These are phyloP conservation scores for Selenia dentaria DNA, from an alignment of 2,888 invertebrate species.

Conservation along the genomic window DNA sequence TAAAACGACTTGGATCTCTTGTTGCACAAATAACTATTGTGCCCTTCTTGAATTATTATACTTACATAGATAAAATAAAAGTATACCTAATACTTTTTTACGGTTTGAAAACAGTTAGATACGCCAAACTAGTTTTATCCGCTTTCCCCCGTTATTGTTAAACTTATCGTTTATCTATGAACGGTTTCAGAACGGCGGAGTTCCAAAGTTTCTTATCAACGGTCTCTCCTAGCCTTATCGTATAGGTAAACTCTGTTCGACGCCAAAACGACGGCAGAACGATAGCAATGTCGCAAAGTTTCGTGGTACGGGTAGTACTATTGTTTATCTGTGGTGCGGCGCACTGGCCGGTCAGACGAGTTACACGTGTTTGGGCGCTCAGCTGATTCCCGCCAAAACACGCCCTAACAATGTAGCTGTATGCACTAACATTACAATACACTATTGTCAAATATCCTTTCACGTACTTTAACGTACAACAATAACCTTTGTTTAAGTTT, in stretches of 20 bases:
- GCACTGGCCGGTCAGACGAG: conserved; percentile 22
- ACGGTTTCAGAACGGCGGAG: not conserved
- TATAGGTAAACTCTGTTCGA: not conserved
- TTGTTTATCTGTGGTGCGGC: no score
- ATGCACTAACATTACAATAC: no score
- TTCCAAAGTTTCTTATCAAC: not conserved
- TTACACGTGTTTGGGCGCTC: conserved; percentile 28
- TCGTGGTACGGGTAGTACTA: conserved; percentile 20
- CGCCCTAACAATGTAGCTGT: conserved; percentile 5
- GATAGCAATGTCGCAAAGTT: conserved; percentile 5
- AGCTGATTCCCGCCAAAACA: conserved; percentile 39
- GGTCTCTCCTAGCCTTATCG: no score
- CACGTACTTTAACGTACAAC: conserved; percentile 3
- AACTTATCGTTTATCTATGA: not conserved
- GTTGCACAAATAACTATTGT: no score
- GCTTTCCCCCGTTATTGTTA: no score
- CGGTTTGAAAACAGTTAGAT: no score
- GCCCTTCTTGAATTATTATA: no score
- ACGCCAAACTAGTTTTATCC: no score
- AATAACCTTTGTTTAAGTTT: not conserved
- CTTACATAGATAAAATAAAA: no score
- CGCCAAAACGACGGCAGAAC: no score
- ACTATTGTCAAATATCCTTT: conserved; percentile 5
- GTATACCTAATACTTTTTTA: no score
- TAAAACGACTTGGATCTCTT: no score